Evolutionary conservation across 1,140 invertebrate species (phyloP), one percentile per base, ranked within the genome.

Genomic region (Drosophila baimaii): DNA sequence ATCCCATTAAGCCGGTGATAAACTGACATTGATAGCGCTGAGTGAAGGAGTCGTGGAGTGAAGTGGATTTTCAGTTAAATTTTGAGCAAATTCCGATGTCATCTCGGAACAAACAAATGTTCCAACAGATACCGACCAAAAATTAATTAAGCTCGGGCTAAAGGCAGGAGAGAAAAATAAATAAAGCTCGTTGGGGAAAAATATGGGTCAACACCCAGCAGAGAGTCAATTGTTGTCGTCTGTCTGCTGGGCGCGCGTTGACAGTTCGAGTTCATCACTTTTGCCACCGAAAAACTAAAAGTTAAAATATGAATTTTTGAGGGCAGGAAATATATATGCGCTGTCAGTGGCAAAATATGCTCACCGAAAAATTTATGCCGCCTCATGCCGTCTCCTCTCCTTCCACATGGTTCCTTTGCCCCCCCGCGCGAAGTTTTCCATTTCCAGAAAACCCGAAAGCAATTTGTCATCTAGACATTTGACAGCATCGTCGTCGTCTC

Each of bases 381-480:
- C 37, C 56, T 73, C 71, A 74, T 61, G 66, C 15, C 47, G 46
- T 49, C 35, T 31, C 17, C 23, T 19, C 17, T 51, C 23, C 13
- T 7, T 44, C n/a, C n/a, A n/a, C n/a, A n/a, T n/a, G n/a, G n/a
- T 15, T 23, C 19, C 46, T 27, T 27, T 37, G 8, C 21, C 35
- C n/a, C 37, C 35, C 17, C 31, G n/a, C 17, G 23, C 8, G 19
- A n/a, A 51, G 31, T 37, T 37, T 41, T 39, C 29, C 43, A 27
- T 31, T 37, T 44, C 47, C 15, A n/a, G 13, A 25, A 31, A 33
- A 21, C 8, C n/a, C 35, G 27, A 47, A 44, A 57, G 77, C 77
- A 79, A 79, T 79, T 79, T 79, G 77, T 79, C 77, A 79, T 79
- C 66, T 55, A 43, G 54, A 39, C 51, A 43, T 59, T 65, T 79